A percentile compares a stretch with the other conserved stretches of the same genome.
phyloP scores from a whole-genome alignment of 2,888 invertebrate genomes.

The Omphaloscelis lunosa region DNA sequence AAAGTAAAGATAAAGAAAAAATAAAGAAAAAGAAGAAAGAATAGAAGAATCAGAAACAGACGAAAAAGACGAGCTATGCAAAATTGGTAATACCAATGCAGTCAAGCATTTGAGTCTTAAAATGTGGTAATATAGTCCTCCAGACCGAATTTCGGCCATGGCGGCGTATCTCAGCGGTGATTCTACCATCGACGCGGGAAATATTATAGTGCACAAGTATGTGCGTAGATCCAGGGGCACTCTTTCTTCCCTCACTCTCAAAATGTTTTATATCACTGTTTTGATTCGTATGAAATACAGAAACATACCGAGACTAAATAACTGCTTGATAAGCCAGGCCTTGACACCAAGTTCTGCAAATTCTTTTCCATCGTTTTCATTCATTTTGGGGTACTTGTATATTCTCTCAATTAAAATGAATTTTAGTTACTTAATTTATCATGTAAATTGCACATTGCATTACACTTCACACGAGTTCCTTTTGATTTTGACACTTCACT shows the following conservation, averaged over 20 bases:
- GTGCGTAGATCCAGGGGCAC: too few relatives aligned
- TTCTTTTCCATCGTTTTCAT: conserved; percentile 82
- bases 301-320: conserved; percentile 92
- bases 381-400: conserved; percentile 71
- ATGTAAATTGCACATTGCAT: conserved; percentile 12
- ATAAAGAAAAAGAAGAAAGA: too few relatives aligned
- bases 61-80: not conserved
- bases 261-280: not conserved
- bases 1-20: too few relatives aligned
- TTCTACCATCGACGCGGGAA: too few relatives aligned
- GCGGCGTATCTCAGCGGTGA: too few relatives aligned
- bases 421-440: not conserved
- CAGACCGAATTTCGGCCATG: too few relatives aligned
- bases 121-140: not conserved
- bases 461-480: conserved; percentile 8
- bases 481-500: too few relatives aligned
- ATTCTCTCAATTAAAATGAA: not conserved
- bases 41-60: not conserved
- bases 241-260: too few relatives aligned
- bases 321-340: conserved; percentile 94
- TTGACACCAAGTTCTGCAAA: conserved; percentile 92
- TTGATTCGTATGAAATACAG: conserved; percentile 4
- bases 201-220: too few relatives aligned
- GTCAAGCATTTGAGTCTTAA: not conserved
- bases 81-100: not conserved